Percentiles rank a stretch among this genome's conserved stretches.
Evolutionary conservation across 2,888 invertebrate species (phyloP).

Genomic region (Subacronicta megacephala): DNA sequence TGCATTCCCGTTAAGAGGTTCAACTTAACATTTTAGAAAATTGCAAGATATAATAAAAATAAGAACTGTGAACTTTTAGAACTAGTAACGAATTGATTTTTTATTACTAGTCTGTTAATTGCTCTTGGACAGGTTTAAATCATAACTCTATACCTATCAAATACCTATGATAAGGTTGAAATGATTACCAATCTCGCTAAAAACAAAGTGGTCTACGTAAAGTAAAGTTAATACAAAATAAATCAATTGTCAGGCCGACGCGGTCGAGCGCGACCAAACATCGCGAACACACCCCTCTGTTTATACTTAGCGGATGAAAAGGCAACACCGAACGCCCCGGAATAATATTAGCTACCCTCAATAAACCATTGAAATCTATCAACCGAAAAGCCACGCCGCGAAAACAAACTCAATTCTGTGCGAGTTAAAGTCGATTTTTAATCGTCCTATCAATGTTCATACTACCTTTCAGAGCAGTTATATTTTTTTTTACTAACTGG

Average conservation of each 20-base stretch:
- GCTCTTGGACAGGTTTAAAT: too few relatives aligned
- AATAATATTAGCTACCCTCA: conserved; percentile 89
- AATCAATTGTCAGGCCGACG: conserved; percentile 80
- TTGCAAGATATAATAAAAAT: too few relatives aligned
- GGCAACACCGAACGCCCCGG: conserved; percentile 89
- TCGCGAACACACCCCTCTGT: conserved; percentile 87
- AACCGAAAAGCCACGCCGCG: conserved; percentile 53
- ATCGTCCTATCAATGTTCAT: conserved; percentile 21
- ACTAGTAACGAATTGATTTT: too few relatives aligned
- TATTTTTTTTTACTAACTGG: conserved; percentile 86
- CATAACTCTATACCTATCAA: too few relatives aligned
- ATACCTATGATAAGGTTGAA: conserved; percentile 1
- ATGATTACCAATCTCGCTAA: conserved; percentile 47
- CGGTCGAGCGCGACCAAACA: conserved; percentile 84
- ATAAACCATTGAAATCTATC: conserved; percentile 83
- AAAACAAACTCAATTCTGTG: conserved; percentile 65
- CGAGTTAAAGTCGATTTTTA: conserved; percentile 64
- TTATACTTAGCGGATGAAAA: conserved; percentile 89
- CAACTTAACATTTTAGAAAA: too few relatives aligned
- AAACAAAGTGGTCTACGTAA: conserved; percentile 52
- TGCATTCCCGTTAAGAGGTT: too few relatives aligned
- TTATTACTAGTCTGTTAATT: too few relatives aligned
- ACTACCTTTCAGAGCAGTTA: conserved; percentile 23
- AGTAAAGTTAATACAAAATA: conserved; percentile 79
- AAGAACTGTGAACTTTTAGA: too few relatives aligned